A percentile compares a stretch with the other conserved stretches of the same genome.
Conservation (phyloP, 1,140 invertebrate genomes). For the Panulirus ornatus region DNA sequence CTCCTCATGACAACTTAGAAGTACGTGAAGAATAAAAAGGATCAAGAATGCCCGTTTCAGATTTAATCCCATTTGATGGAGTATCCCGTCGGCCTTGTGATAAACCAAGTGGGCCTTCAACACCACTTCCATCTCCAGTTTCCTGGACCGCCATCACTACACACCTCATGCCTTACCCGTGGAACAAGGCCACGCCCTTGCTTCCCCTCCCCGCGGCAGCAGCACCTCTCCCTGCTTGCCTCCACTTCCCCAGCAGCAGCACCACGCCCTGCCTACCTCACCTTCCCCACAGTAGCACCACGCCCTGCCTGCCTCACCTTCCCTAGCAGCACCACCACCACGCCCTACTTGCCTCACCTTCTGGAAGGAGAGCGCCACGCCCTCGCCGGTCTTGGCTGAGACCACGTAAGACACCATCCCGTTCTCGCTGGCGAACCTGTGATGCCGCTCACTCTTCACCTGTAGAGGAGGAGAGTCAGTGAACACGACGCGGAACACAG, state of each 20-base stretch:
- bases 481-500: not conserved
- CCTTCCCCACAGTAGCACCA: not conserved
- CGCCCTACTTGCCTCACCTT: constrained; percentile 76
- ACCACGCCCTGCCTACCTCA: not conserved
- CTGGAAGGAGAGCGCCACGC: constrained; percentile 83
- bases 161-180: not conserved
- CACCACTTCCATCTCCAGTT: not conserved
- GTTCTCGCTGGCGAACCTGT: constrained; percentile 87
- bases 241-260: not conserved
- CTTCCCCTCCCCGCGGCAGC: not conserved
- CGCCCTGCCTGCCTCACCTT: too few species aligned
- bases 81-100: too few species aligned
- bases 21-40: too few species aligned
- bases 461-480: constrained; percentile 78
- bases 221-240: not conserved
- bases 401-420: constrained; percentile 86
- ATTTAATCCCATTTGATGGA: too few species aligned
- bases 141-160: not conserved
- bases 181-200: not conserved
- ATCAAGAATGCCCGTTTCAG: too few species aligned
- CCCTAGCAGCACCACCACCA: not conserved
- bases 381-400: constrained; percentile 93
- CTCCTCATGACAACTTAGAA: too few species aligned
- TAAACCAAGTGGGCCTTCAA: not conserved
- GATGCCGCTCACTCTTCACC: constrained; percentile 88